A percentile compares a stretch with the other conserved stretches of the same genome.
These are phyloP conservation scores for Noctua comes DNA, from an alignment of 2,888 invertebrate species.

Conservation along the genomic window DNA sequence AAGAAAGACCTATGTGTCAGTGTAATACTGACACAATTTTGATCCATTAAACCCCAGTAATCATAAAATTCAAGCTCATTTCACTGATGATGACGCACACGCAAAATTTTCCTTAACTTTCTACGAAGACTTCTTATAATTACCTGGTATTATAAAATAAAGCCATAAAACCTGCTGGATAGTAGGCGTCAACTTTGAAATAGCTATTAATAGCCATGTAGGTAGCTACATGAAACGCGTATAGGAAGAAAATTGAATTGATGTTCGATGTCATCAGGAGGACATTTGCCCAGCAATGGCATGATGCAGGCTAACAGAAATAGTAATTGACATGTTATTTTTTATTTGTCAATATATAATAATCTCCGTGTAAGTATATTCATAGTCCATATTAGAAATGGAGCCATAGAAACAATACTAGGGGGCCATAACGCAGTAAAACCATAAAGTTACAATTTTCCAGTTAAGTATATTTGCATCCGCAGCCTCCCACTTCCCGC, in stretches of 20 bases:
- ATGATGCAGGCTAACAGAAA: background rate
- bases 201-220: background rate
- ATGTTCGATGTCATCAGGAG: background rate
- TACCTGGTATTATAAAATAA: constrained; percentile 6
- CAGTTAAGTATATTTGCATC: constrained; percentile 31
- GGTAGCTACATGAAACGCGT: background rate
- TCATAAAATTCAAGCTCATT: constrained; percentile 11
- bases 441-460: constrained; percentile 12
- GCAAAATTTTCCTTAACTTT: constrained; percentile 43
- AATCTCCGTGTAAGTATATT: background rate
- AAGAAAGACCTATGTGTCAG: background rate
- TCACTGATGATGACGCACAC: constrained; percentile 26
- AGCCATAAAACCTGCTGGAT: background rate
- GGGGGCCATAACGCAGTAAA: background rate
- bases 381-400: background rate
- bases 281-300: background rate
- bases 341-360: too few species aligned
- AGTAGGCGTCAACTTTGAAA: background rate
- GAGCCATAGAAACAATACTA: background rate
- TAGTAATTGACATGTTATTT: background rate
- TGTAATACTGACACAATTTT: constrained; percentile 45
- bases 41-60: constrained; percentile 7
- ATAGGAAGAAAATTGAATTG: background rate
- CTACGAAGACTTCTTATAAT: constrained; percentile 8
- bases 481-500: constrained; percentile 40